These are phyloP conservation scores for Chloromyia formosa DNA, from an alignment of 2,888 invertebrate genomes.

Conservation along the genomic window DNA sequence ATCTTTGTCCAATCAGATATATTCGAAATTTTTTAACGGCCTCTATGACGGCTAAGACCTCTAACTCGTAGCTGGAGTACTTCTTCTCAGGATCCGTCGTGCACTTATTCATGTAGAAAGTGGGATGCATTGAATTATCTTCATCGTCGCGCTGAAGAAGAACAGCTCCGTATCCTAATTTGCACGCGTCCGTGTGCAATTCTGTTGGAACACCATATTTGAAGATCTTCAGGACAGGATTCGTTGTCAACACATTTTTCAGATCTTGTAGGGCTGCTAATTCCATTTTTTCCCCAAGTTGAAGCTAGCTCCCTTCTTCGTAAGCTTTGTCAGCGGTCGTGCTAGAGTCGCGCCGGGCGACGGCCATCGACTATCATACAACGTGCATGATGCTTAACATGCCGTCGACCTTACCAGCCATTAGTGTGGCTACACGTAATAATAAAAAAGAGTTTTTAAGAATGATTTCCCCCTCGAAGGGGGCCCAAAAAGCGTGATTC, in stretches of 20 bases:
- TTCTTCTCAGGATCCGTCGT: conserved; percentile 49
- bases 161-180: conserved; percentile 22
- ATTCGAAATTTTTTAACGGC: conserved; percentile 7
- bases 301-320: too few species aligned
- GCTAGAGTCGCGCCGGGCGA: too few species aligned
- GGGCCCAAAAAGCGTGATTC: too few species aligned
- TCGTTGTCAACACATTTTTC: not conserved
- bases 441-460: too few species aligned
- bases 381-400: too few species aligned
- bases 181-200: not conserved
- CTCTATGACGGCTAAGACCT: conserved; percentile 48
- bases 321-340: not conserved
- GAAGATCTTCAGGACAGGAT: conserved; percentile 1
- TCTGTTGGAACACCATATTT: conserved; percentile 3
- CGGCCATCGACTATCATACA: too few species aligned
- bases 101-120: conserved; percentile 51
- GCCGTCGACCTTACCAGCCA: too few species aligned
- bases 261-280: not conserved
- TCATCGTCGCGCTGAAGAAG: conserved; percentile 9
- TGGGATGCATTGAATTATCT: conserved; percentile 48
- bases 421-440: too few species aligned
- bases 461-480: too few species aligned
- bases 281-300: not conserved
- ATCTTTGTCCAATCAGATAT: conserved; percentile 40
- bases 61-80: conserved; percentile 51